A percentile compares a stretch with the other conserved stretches of the same genome.
phyloP scores from a whole-genome alignment of 2,797 vertebrate species.

The Stomatorhinus walkeri region DNA sequence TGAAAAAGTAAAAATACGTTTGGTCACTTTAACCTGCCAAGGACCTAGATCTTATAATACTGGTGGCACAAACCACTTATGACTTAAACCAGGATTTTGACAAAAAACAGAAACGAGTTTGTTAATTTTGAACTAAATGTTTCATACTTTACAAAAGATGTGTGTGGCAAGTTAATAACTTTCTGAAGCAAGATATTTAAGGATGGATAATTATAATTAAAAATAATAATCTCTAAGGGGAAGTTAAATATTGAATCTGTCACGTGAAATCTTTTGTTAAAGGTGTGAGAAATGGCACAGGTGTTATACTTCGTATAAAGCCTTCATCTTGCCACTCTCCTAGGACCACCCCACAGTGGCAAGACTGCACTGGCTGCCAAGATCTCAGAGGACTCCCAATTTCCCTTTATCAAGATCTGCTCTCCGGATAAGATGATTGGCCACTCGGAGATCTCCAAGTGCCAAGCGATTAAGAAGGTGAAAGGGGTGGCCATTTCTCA shows the following conservation, averaged over 20 bases:
- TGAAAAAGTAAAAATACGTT: neutral
- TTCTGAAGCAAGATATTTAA: neutral
- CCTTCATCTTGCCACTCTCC: neutral
- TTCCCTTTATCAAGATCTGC: constrained; percentile 97
- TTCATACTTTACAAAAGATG: neutral
- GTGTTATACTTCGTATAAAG: neutral
- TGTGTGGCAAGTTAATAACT: neutral
- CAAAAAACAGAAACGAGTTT: neutral
- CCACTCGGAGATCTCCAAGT: constrained; percentile 90
- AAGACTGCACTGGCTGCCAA: constrained; percentile 89
- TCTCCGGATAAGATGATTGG: constrained; percentile 98
- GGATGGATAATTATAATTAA: neutral
- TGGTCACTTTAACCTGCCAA: neutral
- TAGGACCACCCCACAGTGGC: constrained; percentile 88
- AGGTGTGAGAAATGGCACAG: neutral
- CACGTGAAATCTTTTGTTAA: neutral
- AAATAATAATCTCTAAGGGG: neutral
- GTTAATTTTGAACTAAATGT: neutral
- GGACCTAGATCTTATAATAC: neutral
- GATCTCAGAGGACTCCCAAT: constrained; percentile 87
- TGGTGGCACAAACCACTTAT: neutral
- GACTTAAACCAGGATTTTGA: neutral
- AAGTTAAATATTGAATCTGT: neutral
- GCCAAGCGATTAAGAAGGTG: constrained; percentile 96
- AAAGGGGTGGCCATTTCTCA: neutral